These are phyloP conservation scores for Natator depressus DNA, from an alignment of 2,113 vertebrate species.

Conservation along the genomic window DNA sequence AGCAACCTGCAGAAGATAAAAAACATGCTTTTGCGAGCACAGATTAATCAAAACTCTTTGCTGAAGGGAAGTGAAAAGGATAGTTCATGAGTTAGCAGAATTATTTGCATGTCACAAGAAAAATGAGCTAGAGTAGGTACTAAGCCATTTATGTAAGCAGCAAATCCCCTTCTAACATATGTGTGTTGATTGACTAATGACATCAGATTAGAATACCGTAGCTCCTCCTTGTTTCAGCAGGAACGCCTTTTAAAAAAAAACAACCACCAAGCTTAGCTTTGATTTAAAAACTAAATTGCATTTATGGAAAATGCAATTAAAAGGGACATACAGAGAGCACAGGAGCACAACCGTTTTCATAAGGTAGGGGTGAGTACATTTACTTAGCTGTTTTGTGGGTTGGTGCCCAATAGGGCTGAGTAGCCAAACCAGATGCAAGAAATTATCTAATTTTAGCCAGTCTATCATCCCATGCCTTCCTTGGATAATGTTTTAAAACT, in stretches of 20 bases:
- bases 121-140: background rate
- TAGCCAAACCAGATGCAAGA: background rate
- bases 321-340: background rate
- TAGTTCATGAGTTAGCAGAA: slow-evolving; percentile 40
- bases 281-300: background rate
- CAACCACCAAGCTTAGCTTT: background rate
- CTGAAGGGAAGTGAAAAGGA: background rate
- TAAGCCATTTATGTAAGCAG: background rate
- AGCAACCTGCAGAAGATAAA: background rate
- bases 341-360: background rate
- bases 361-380: background rate
- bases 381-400: background rate
- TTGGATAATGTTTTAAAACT: background rate
- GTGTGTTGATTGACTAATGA: background rate
- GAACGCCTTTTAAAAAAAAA: background rate
- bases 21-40: slow-evolving; percentile 2
- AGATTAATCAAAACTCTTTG: slow-evolving; percentile 42
- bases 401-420: background rate
- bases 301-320: background rate
- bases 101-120: slow-evolving; percentile 25
- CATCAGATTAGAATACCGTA: background rate
- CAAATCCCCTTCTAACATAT: background rate
- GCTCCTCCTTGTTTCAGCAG: background rate
- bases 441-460: slow-evolving; percentile 11
- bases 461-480: background rate